Evolutionary conservation across 2,888 invertebrate species (phyloP), one percentile per base, ranked within the genome.

Genomic region (Eristalis pertinax): DNA sequence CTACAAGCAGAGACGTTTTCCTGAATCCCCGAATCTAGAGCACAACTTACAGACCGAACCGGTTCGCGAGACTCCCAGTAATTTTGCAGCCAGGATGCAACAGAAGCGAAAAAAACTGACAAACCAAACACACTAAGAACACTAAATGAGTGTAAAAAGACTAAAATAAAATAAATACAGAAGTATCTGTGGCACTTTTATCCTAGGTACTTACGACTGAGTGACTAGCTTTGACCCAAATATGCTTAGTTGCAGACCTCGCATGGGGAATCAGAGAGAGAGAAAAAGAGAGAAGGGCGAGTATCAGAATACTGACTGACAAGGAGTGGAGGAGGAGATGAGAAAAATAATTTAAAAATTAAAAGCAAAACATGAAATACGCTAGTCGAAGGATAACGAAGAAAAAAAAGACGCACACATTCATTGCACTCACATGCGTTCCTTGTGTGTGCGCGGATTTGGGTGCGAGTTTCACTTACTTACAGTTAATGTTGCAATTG

Each of bases 181-280:
- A 19, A 50, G 50, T 50, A 76, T 75, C 68, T 84, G 56, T 64
- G 68, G 75, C 70, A 84, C 75, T 78, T 73, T 84, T 79, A 80
- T 87, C 79, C 79, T 86, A 80, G 84, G 90, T 90, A 91, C 90
- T 90, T 90, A 89, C 91, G 90, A 91, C 90, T 92, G 91, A 92
- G 90, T 91, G 91, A 92, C 91, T 92, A 92, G 91, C 92, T 92
- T 92, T 92, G 91, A 92, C 91, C 91, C 90, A 92, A 91, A 92
- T 92, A 89, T 77, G 90, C 73, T 74, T 75, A 89, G 88, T 86
- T 89, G 89, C 89, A 90, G 89, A 90, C 13, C 11, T 13, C 60
- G 26, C 13, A 60, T 32, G 24, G 24, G 74, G 86, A 90, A 19
- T 19, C 4, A 26, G 26, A 1, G 26, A 2, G 26, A 26, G 26